Conservation (phyloP, 92 coral and sea anemone species). For the Porites cylindrica region DNA sequence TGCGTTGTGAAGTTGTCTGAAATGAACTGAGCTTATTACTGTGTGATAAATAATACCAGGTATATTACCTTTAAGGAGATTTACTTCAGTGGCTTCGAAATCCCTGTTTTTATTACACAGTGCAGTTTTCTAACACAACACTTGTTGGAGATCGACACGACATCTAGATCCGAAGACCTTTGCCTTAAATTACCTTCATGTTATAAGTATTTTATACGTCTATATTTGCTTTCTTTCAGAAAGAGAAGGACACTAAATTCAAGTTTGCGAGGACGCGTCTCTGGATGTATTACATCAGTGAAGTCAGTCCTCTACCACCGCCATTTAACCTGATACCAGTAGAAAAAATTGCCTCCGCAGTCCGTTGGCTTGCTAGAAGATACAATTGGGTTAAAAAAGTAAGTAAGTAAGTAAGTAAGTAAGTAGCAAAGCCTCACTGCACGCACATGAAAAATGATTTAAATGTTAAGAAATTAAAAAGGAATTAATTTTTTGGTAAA, state of each 20-base stretch:
- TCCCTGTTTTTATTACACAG: too few relatives aligned
- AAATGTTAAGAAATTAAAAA: too few relatives aligned
- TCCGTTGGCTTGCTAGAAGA: slow-evolving; percentile 36
- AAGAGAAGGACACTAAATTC: slow-evolving; percentile 78
- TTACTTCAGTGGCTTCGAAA: too few relatives aligned
- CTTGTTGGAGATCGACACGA: too few relatives aligned
- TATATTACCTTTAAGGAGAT: too few relatives aligned
- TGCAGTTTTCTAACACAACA: too few relatives aligned
- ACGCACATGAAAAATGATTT: too few relatives aligned
- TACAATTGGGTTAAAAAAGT: slow-evolving; percentile 4
- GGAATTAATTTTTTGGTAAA: too few relatives aligned
- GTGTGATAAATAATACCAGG: too few relatives aligned
- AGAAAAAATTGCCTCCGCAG: not conserved
- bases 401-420: not conserved
- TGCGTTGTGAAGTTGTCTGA: too few relatives aligned
- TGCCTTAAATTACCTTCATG: not conserved
- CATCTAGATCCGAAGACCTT: not conserved
- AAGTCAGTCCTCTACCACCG: slow-evolving; percentile 73
- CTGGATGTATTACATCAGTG: slow-evolving; percentile 88
- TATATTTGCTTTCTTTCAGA: slow-evolving; percentile 45
- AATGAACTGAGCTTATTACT: too few relatives aligned
- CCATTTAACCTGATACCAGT: slow-evolving; percentile 90
- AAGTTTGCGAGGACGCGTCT: slow-evolving; percentile 88
- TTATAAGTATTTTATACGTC: not conserved
- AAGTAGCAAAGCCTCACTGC: not conserved